Percentiles rank a stretch among this genome's conserved stretches.
phyloP scores from a whole-genome alignment of 2,797 vertebrate genomes.

The Myotis vivesi region DNA sequence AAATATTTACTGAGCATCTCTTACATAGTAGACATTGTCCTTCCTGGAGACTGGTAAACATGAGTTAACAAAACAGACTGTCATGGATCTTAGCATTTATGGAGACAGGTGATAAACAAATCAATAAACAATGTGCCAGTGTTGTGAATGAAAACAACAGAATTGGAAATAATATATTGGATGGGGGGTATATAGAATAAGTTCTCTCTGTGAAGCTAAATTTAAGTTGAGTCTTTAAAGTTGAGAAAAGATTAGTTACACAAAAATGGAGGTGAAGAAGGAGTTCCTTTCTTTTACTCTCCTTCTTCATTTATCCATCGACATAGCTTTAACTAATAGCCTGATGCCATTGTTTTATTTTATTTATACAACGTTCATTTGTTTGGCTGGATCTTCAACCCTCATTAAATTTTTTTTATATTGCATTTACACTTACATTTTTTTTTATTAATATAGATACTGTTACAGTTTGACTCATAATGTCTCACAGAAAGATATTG shows the following conservation, averaged over 20 bases:
- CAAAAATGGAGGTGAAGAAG: neutral
- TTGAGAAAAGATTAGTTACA: neutral
- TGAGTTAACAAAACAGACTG: neutral
- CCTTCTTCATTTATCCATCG: neutral
- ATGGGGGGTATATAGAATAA: neutral
- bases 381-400: neutral
- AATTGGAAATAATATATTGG: neutral
- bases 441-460: constrained; percentile 26
- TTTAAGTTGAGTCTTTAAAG: neutral
- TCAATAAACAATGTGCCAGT: neutral
- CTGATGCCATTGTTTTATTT: neutral
- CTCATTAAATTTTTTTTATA: constrained; percentile 16
- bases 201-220: neutral
- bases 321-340: constrained; percentile 23
- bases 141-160: neutral
- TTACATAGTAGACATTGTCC: neutral
- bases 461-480: neutral
- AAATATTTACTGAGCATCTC: neutral
- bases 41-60: neutral
- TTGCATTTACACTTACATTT: constrained; percentile 14
- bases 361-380: constrained; percentile 26
- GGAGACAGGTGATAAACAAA: neutral
- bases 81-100: neutral
- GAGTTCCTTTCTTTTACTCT: neutral
- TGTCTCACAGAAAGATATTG: neutral